phyloP scores from a whole-genome alignment of 1,140 invertebrate genomes.

The Mamestra configurata region DNA sequence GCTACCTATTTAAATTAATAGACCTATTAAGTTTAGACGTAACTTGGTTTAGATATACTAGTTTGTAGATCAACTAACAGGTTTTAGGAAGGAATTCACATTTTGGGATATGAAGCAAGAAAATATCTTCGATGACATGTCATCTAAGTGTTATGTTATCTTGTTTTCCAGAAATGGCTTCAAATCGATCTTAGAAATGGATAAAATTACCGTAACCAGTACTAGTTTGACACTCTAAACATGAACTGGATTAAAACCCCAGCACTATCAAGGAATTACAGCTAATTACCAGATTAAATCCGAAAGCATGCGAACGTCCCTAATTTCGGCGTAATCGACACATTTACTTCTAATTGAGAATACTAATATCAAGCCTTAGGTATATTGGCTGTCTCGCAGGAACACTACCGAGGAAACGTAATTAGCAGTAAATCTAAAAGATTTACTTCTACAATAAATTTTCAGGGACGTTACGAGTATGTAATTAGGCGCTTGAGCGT shows the following conservation, averaged over 20 bases:
- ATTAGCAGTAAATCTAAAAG: slow-evolving; percentile 51
- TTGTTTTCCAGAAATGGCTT: too few species aligned
- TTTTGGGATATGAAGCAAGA: too few species aligned
- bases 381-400: slow-evolving; percentile 33
- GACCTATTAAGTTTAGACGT: too few species aligned
- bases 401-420: slow-evolving; percentile 36
- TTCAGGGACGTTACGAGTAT: slow-evolving; percentile 36
- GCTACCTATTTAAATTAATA: neutral
- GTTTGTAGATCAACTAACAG: too few species aligned
- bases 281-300: neutral
- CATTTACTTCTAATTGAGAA: slow-evolving; percentile 34
- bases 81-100: too few species aligned
- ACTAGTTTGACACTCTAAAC: too few species aligned
- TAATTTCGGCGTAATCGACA: slow-evolving; percentile 13
- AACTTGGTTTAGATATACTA: too few species aligned
- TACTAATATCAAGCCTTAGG: slow-evolving; percentile 1
- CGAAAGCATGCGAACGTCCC: neutral
- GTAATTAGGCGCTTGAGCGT: slow-evolving; percentile 36
- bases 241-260: too few species aligned
- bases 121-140: too few species aligned
- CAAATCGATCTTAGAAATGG: too few species aligned
- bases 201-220: too few species aligned
- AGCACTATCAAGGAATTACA: neutral
- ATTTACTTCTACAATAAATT: slow-evolving; percentile 49
- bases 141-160: too few species aligned